Conservation (phyloP, 2,113 vertebrate genomes). For the Sinocyclocheilus anshuiensis region DNA sequence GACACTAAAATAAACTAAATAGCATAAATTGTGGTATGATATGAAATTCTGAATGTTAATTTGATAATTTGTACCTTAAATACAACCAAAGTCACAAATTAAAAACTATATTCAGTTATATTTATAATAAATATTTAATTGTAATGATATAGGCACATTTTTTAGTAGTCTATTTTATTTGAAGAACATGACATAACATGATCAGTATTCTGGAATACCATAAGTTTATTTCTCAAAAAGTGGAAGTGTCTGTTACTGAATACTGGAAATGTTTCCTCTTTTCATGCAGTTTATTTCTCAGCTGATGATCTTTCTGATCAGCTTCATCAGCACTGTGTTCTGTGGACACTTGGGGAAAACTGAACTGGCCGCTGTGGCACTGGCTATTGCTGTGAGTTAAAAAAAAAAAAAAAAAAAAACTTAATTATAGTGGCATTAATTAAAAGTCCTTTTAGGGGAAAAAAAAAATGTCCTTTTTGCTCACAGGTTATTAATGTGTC, state of each 20-base stretch:
- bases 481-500: constrained; percentile 85
- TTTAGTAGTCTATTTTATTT: neutral
- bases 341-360: constrained; percentile 88
- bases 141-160: neutral
- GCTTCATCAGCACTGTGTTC: constrained; percentile 88
- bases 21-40: neutral
- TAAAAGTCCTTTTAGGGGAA: too few relatives aligned
- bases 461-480: constrained; percentile 1
- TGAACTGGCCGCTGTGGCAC: constrained; percentile 79
- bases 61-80: neutral
- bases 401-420: neutral
- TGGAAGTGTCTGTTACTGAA: neutral
- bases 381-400: constrained; percentile 79
- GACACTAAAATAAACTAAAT: neutral
- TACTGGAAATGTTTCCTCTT: constrained; percentile 25
- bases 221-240: neutral
- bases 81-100: neutral
- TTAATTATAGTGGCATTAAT: neutral
- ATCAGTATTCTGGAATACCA: neutral
- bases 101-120: neutral
- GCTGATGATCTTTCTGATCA: constrained; percentile 84
- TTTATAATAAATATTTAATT: neutral
- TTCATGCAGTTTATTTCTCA: constrained; percentile 82
- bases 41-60: neutral
- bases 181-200: neutral